phyloP scores from a whole-genome alignment of 2,797 vertebrate genomes.

The Danio tinwini region DNA sequence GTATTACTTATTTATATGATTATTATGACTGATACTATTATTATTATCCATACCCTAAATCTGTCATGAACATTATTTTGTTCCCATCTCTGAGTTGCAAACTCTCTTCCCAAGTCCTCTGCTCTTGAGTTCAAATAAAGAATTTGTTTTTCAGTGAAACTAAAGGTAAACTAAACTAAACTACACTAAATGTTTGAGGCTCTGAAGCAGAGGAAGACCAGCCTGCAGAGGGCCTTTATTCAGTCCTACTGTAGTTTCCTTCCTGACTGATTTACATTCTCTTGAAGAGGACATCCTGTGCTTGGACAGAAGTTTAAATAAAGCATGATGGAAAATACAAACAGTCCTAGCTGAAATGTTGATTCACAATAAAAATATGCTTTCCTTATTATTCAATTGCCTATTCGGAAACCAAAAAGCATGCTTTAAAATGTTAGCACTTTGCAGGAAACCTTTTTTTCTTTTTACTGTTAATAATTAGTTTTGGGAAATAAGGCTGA shows the following conservation, averaged over 20 bases:
- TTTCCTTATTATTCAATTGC: not conserved
- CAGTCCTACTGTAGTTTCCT: slow-evolving; percentile 66
- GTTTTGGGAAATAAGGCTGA: not conserved
- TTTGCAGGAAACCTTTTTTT: not conserved
- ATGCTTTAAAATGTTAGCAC: not conserved
- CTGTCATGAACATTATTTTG: not conserved
- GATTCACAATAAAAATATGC: not conserved
- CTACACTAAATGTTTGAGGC: slow-evolving; percentile 18
- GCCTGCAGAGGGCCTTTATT: slow-evolving; percentile 56
- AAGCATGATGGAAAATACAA: slow-evolving; percentile 30
- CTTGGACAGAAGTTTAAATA: slow-evolving; percentile 46
- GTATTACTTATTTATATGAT: too few relatives aligned
- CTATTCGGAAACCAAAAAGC: not conserved
- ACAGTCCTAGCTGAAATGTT: not conserved
- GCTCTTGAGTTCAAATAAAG: not conserved
- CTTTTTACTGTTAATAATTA: not conserved
- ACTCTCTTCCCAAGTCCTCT: not conserved
- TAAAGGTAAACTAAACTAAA: too few relatives aligned
- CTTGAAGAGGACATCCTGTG: slow-evolving; percentile 63
- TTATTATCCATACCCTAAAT: not conserved
- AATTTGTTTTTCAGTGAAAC: not conserved
- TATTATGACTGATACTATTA: too few relatives aligned
- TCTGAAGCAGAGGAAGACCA: slow-evolving; percentile 38
- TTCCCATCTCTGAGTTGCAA: not conserved
- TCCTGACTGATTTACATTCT: slow-evolving; percentile 60